Percentiles rank a stretch among this genome's conserved stretches.
Conservation (phyloP, 2,113 vertebrate genomes). For the Tupaia chinensis region DNA sequence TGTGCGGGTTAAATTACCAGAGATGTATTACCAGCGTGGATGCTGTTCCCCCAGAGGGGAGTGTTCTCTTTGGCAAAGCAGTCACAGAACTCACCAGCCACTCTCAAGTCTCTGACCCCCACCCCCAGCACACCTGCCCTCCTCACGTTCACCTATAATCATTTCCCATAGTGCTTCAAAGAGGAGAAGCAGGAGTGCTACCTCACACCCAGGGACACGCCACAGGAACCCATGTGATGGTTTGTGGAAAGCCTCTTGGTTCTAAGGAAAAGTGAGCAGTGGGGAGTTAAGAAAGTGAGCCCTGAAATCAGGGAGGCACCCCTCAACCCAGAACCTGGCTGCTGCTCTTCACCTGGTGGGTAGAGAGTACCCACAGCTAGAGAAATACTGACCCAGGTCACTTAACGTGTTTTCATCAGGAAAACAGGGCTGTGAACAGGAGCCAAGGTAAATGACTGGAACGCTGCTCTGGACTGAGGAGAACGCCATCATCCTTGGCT, state of each 20-base stretch:
- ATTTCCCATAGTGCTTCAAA: not conserved
- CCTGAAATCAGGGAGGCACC: not conserved
- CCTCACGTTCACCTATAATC: not conserved
- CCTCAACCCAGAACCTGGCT: not conserved
- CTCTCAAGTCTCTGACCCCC: not conserved
- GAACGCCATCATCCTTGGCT: not conserved
- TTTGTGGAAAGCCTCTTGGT: not conserved
- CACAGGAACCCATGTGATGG: not conserved
- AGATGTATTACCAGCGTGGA: not conserved
- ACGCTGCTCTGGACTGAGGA: not conserved
- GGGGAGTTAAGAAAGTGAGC: not conserved
- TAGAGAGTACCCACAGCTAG: not conserved
- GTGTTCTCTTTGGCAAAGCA: accelerated
- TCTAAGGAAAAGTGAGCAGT: not conserved
- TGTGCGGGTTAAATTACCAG: not conserved
- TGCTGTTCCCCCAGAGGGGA: not conserved
- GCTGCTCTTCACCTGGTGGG: not conserved
- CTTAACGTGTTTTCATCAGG: conserved; percentile 19
- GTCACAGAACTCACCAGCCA: not conserved
- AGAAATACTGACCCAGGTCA: conserved; percentile 2
- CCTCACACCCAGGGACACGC: not conserved
- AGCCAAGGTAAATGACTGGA: not conserved
- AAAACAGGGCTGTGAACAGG: not conserved
- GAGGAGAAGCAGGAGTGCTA: not conserved
- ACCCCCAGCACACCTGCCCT: not conserved